These are phyloP conservation scores for Chorisops tibialis DNA, from an alignment of 2,888 invertebrate genomes.

Conservation along the genomic window DNA sequence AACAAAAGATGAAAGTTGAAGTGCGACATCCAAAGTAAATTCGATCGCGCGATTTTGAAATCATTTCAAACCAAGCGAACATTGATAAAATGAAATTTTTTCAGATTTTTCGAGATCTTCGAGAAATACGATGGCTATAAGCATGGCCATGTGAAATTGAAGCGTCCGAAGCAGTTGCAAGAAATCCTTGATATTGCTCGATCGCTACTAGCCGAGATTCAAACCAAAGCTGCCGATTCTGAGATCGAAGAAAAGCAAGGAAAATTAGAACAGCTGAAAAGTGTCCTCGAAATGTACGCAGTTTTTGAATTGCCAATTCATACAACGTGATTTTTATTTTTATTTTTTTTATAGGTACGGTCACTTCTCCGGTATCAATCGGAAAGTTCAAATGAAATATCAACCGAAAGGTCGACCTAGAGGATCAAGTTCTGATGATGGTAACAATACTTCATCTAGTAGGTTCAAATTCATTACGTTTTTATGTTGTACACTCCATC, in stretches of 20 bases:
- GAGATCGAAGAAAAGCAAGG: slow-evolving; percentile 96
- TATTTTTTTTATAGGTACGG: slow-evolving; percentile 72
- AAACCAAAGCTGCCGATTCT: slow-evolving; percentile 80
- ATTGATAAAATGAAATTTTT: slow-evolving; percentile 9
- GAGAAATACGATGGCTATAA: slow-evolving; percentile 95
- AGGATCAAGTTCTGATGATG: slow-evolving; percentile 91
- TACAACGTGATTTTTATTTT: slow-evolving; percentile 14
- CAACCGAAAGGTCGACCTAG: slow-evolving; percentile 91
- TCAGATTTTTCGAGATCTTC: slow-evolving; percentile 96
- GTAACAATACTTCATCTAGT: slow-evolving; percentile 56
- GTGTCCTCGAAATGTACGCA: slow-evolving; percentile 96
- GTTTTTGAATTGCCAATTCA: slow-evolving; percentile 12
- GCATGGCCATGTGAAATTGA: slow-evolving; percentile 94
- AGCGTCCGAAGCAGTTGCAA: slow-evolving; percentile 93
- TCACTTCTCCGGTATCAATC: slow-evolving; percentile 98
- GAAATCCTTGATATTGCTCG: slow-evolving; percentile 97
- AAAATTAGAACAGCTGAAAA: slow-evolving; percentile 94
- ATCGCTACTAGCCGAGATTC: slow-evolving; percentile 82
- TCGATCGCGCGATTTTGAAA: no score
- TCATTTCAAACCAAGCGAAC: no score
- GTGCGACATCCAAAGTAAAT: slow-evolving; percentile 87
- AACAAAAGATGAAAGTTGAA: slow-evolving; percentile 99
- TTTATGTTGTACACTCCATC: slow-evolving; percentile 7
- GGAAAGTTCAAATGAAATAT: slow-evolving; percentile 99
- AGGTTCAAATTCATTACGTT: slow-evolving; percentile 30